Percentiles rank a stretch among this genome's conserved stretches.
Evolutionary conservation across 37 sponge, comb jelly and placozoan species (phyloP).

Genomic region (Corticium candelabrum): DNA sequence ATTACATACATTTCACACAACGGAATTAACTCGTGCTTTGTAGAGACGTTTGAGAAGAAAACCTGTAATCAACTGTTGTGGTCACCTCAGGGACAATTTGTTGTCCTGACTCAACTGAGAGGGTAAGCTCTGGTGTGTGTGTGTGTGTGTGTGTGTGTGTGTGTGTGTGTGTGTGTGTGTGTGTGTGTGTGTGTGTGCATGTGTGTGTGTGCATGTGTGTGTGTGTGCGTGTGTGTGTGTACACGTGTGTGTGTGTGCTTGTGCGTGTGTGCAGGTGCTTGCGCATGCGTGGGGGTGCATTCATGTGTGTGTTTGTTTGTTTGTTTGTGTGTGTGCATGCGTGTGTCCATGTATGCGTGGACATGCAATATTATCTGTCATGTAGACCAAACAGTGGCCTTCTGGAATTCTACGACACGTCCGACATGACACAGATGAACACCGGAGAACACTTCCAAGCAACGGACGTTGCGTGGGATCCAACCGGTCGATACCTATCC

Average conservation of each 20-base stretch:
- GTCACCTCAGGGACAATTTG: slow-evolving; percentile 84
- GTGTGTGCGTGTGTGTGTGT: no score
- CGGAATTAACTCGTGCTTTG: not conserved
- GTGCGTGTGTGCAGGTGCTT: no score
- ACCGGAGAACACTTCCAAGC: slow-evolving; percentile 51
- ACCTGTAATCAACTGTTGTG: slow-evolving; percentile 61
- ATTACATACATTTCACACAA: not conserved
- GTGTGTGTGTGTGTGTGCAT: no score
- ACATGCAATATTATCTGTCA: no score
- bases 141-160: no score
- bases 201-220: no score
- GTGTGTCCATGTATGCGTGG: not conserved
- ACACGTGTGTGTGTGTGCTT: no score
- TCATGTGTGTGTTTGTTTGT: no score
- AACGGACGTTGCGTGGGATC: slow-evolving; percentile 96
- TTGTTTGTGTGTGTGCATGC: no score
- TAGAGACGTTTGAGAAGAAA: slow-evolving; percentile 9
- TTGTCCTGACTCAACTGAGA: slow-evolving; percentile 72
- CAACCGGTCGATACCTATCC: slow-evolving; percentile 86
- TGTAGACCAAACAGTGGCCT: no score
- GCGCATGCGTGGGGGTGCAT: no score
- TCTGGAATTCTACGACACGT: slow-evolving; percentile 70
- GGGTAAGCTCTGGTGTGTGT: slow-evolving; percentile 24
- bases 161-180: no score
- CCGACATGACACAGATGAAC: slow-evolving; percentile 46